A percentile compares a stretch with the other conserved stretches of the same genome.
These are phyloP conservation scores for Holothuria scabra DNA, from an alignment of 53 echinoderm and acorn worm genomes.

Conservation along the genomic window DNA sequence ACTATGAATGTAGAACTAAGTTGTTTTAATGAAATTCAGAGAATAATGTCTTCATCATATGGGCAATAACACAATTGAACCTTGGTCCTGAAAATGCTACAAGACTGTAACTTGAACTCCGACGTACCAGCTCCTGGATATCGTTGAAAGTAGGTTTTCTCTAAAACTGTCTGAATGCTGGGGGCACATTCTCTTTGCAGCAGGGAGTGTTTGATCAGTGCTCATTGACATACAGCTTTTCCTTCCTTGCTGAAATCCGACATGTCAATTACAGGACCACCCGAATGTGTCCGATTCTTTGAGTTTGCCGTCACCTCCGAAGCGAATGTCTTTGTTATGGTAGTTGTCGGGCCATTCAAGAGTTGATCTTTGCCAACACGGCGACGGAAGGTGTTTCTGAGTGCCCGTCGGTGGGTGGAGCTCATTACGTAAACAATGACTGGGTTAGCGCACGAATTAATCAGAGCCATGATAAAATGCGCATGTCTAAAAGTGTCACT, in stretches of 20 bases:
- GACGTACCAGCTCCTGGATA: too few species aligned
- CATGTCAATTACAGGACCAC: neutral
- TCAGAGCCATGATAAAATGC: constrained; percentile 68
- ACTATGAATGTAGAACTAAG: too few species aligned
- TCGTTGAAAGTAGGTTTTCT: too few species aligned
- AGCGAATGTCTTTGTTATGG: constrained; percentile 35
- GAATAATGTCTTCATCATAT: too few species aligned
- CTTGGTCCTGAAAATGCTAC: too few species aligned
- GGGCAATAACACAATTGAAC: too few species aligned
- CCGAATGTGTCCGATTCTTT: neutral
- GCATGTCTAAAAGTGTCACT: constrained; percentile 56
- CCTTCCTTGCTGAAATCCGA: constrained; percentile 17
- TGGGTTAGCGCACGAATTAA: constrained; percentile 83
- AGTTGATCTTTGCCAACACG: constrained; percentile 21
- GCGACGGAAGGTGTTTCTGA: constrained; percentile 58
- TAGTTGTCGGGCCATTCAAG: constrained; percentile 9
- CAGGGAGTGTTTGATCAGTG: too few species aligned
- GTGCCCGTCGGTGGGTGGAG: constrained; percentile 75
- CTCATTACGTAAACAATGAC: constrained; percentile 83
- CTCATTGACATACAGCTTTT: too few species aligned
- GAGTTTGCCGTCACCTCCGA: neutral
- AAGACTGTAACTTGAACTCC: too few species aligned
- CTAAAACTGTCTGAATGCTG: too few species aligned
- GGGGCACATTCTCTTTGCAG: too few species aligned
- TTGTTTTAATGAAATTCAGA: too few species aligned